Evolutionary conservation across 1,140 invertebrate species (phyloP).

Genomic region (Euglossa dilemma): DNA sequence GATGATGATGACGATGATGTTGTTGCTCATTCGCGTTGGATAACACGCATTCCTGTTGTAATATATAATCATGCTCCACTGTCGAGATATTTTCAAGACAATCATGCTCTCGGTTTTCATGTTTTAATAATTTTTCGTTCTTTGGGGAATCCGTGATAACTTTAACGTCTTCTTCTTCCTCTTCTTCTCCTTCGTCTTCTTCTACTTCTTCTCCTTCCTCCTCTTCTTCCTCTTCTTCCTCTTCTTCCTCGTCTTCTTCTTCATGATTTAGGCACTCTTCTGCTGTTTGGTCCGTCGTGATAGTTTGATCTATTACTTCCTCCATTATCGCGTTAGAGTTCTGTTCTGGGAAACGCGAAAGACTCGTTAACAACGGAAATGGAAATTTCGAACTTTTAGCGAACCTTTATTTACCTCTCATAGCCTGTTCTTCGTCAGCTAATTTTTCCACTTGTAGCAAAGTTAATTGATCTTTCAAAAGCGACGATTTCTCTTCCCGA

Average conservation of each 20-base stretch:
- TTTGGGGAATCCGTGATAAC: neutral
- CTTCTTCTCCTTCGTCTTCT: constrained; percentile 25
- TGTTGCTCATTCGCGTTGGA: neutral
- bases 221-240: neutral
- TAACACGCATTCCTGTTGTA: constrained; percentile 67
- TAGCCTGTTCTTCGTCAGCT: constrained; percentile 56
- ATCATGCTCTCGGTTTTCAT: neutral
- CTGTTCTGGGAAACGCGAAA: constrained; percentile 40
- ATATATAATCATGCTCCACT: constrained; percentile 71
- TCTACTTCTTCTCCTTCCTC: neutral
- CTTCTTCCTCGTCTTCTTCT: neutral
- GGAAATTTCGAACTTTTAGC: neutral
- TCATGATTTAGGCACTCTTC: constrained; percentile 16
- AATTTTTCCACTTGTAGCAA: constrained; percentile 75
- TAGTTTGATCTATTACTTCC: constrained; percentile 31
- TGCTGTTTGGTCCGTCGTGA: constrained; percentile 14
- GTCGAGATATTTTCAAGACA: constrained; percentile 57
- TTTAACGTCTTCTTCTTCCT: constrained; percentile 9
- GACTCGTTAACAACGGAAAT: neutral
- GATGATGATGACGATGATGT: neutral
- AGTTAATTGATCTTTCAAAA: constrained; percentile 77
- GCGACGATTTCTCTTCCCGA: constrained; percentile 55
- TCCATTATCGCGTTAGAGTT: constrained; percentile 25
- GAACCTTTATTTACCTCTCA: constrained; percentile 28
- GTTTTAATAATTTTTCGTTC: neutral